These are phyloP conservation scores for Dascyllus trimaculatus DNA, from an alignment of 2,113 vertebrate species.

Conservation along the genomic window DNA sequence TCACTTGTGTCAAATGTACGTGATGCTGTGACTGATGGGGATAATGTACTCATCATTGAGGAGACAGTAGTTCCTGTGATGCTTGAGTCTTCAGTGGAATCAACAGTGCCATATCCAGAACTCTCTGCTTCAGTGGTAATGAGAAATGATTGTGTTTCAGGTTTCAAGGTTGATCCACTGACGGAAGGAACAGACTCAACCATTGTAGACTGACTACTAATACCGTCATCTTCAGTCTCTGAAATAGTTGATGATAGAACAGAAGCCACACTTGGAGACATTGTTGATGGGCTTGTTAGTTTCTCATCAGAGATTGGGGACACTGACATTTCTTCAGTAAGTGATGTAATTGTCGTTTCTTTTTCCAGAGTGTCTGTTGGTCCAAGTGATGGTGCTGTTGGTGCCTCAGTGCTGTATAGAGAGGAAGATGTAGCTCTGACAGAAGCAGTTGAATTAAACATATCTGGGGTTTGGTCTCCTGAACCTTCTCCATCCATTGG, in stretches of 20 bases:
- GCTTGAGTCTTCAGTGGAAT: neutral
- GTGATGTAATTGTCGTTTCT: neutral
- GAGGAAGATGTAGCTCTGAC: fast-evolving
- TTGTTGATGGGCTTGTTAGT: neutral
- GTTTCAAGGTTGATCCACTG: neutral
- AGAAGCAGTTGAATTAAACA: neutral
- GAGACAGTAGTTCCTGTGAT: neutral
- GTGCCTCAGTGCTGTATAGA: constrained; percentile 1
- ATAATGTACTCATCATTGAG: constrained; percentile 13
- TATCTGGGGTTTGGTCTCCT: neutral
- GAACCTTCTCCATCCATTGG: neutral
- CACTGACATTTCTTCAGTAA: neutral
- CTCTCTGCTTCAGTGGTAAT: neutral
- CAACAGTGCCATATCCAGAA: neutral
- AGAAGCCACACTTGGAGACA: neutral
- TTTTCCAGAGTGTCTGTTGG: neutral
- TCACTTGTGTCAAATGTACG: too few species aligned
- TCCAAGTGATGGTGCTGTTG: neutral
- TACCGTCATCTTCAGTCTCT: neutral
- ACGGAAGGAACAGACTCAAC: neutral
- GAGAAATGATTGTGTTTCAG: neutral
- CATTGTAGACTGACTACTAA: neutral
- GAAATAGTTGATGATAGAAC: neutral
- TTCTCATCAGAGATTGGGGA: neutral
- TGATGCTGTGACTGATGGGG: neutral